Base-by-base conservation (phyloP, 2,888 invertebrate genomes). In the Rapana venosa region DNA sequence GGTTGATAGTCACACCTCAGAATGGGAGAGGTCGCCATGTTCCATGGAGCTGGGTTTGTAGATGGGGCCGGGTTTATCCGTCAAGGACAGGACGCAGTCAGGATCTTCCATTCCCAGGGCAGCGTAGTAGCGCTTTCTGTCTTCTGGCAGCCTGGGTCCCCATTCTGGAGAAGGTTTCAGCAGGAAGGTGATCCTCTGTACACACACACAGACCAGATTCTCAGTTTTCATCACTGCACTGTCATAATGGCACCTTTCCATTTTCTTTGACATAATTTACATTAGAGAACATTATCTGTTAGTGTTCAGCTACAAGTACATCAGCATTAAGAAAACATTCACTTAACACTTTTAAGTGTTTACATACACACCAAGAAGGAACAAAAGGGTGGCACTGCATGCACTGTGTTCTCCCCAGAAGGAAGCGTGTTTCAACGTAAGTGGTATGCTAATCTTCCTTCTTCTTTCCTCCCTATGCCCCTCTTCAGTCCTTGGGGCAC, bases 141-240 rank as follows among this genome's bases (percentile, higher is more conserved):
- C 91, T 58, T 92, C 92, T 15, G 91, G 88, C 11, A 92, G 90
- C n/a, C 92, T 90, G 56, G 95, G 94, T 56, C 94, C 95, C 94
- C 94, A 95, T 47, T 93, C 92, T 56, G 91, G 85, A 1, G 92
- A 88, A 20, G 95, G 95, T 81, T 92, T 92, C 13, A 92, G 86
- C 47, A 94, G 91, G 84, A 92, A 93, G 36, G 90, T 91, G 15
- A 94, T 83, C 87, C 94, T 91, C 95, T 95, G 92, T 15, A 93
- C 92, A 86, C 20, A 61, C 20, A 66, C 30, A 2, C 2, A 8
- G 47, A 47, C 8, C 47, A 47, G 8, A n/a, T n/a, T n/a, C n/a
- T n/a, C 47, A 2, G 47, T 47, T 2, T 47, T 47, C 47, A 47
- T 47, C 8, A 47, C 47, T 47, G 47, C 47, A 47, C 47, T 47